Evolutionary conservation across 2,888 invertebrate species (phyloP), one percentile per base, ranked within the genome.

Genomic region (Cremastobaeus sp.): DNA sequence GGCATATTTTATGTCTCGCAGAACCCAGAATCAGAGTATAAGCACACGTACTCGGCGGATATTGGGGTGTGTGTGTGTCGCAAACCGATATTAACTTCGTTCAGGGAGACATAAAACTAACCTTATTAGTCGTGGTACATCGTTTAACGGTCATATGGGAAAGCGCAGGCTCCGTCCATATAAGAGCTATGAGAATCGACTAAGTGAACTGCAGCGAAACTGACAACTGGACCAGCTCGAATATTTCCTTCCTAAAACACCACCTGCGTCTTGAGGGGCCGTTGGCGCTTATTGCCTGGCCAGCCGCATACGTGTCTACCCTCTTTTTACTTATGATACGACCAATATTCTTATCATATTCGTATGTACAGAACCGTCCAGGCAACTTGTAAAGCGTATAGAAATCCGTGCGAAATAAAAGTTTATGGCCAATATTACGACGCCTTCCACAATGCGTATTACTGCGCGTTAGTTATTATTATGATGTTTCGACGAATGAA

Each of bases 91-190:
- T 69, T 74, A 74, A 69, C 66, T 76, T 73, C 73, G 73, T 70
- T 70, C 76, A 37, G 55, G 57, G 62, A 48, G 70, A 70, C 70
- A 73, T 76, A 73, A 76, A 76, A 66, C 73, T 73, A 66, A 70
- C 73, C 76, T 70, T 76, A 75, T 75, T 72, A 72, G 76, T 72
- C 68, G 72, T 43, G 55, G 71, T 69, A 76, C 76, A 69, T 65
- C 65, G 69, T 69, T 76, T 72, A 74, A 74, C 59, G 69, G 64
- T 74, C 64, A 59, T 64, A 64, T 59, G 65, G 41, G 74, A 74
- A 69, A 74, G 66, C 66, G 66, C 66, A 57, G 62, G 37, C 66
- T 68, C 55, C 60, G 62, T 73, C 66, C 66, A 68, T 73, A 73
- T 68, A 62, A 73, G 62, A 68, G 66, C 72, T 55, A 66, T 32